Evolutionary conservation across 1,140 invertebrate genomes (phyloP).

Genomic region (Cherax destructor): DNA sequence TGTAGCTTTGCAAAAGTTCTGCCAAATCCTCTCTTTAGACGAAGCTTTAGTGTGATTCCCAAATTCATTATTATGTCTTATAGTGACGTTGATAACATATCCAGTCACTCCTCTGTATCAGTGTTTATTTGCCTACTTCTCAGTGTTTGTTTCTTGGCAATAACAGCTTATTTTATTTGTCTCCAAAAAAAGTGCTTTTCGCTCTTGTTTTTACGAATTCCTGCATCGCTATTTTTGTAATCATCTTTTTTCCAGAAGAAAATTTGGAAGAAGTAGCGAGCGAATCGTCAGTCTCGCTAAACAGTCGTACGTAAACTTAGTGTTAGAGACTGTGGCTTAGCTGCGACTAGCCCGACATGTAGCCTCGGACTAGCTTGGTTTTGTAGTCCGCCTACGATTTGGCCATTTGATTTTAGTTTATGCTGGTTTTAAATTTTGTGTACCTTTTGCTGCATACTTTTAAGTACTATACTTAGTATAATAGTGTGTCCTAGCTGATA

Average conservation of each 20-base stretch:
- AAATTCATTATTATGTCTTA: too few species aligned
- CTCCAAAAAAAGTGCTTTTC: too few species aligned
- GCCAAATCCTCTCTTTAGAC: too few species aligned
- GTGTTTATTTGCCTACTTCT: too few species aligned
- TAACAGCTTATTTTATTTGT: too few species aligned
- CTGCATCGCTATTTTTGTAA: not conserved
- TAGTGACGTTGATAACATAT: too few species aligned
- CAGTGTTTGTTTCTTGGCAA: too few species aligned
- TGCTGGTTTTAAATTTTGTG: not conserved
- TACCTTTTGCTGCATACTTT: not conserved
- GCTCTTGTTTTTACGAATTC: not conserved
- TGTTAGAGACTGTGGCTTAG: not conserved
- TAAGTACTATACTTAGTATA: not conserved
- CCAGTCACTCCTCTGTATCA: too few species aligned
- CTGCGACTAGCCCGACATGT: not conserved
- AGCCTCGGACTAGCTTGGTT: not conserved
- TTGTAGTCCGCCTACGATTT: not conserved
- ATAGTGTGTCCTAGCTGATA: too few species aligned
- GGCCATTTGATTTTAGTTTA: not conserved
- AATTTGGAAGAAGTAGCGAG: constrained; percentile 45
- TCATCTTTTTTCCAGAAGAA: constrained; percentile 51
- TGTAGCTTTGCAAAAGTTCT: too few species aligned
- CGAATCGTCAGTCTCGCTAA: constrained; percentile 35
- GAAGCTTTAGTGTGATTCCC: too few species aligned
- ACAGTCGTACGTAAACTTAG: constrained; percentile 45